A percentile compares a stretch with the other conserved stretches of the same genome.
These are phyloP conservation scores for Oreortyx pictus DNA, from an alignment of 2,797 vertebrate species.

Conservation along the genomic window DNA sequence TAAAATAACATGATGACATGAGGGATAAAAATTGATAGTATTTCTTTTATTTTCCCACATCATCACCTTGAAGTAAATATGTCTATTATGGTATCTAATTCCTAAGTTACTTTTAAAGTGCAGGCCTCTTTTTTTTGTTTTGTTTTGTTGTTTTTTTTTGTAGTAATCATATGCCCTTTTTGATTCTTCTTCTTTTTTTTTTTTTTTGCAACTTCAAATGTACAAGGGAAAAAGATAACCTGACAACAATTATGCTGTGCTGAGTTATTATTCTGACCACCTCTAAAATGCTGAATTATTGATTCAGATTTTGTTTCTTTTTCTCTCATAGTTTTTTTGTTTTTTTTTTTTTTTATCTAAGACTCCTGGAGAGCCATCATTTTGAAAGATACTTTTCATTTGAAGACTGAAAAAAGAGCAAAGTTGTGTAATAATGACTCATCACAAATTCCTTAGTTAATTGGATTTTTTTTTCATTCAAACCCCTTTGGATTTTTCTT, in stretches of 20 bases:
- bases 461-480: neutral
- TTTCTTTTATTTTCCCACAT: neutral
- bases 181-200: neutral
- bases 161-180: neutral
- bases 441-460: neutral
- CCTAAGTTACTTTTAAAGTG: neutral
- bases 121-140: too few species aligned
- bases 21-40: rapidly evolving
- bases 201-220: neutral
- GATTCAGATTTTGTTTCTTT: neutral
- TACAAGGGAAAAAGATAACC: neutral
- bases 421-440: neutral
- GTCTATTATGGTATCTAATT: neutral
- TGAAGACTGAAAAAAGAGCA: neutral
- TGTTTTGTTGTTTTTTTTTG: neutral
- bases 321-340: neutral
- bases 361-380: neutral
- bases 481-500: neutral
- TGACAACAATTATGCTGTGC: neutral
- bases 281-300: neutral
- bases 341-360: neutral
- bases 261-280: neutral
- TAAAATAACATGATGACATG: rapidly evolving
- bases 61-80: neutral
- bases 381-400: neutral